Base-by-base conservation (phyloP, 2,888 invertebrate species). In the Bembecia ichneumoniformis region DNA sequence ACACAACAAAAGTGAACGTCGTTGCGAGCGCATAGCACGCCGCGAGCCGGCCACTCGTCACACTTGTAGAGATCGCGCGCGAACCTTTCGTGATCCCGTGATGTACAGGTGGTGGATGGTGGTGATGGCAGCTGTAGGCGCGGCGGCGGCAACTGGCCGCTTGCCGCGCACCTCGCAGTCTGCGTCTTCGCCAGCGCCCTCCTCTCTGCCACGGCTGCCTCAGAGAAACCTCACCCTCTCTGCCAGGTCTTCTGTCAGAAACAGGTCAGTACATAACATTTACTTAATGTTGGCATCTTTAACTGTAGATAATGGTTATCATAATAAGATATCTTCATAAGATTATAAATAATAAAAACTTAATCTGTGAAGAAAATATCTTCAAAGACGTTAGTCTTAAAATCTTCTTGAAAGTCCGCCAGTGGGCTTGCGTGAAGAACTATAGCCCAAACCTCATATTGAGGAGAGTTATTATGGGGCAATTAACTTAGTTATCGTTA, bases 191-290 rank as follows among this genome's bases (percentile, higher is more conserved):
- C 81, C 90, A 46, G 73, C 90, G 53, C 80, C 90, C 58, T 89
- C 91, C 58, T 89, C 91, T 68, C 88, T 91, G 58, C 89, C 77
- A 79, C 58, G 91, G 48, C 79, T 81, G 47, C 82, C 80, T 52
- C 80, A 71, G 55, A 77, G 84, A 72, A 84, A 86, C 60, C 75
- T 82, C 61, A 83, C 86, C 64, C 82, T 86, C 50, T 75, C 87
- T 45, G 72, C 80, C 58, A 73, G 86, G 51, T 73, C 81, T 56
- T 77, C 84, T 44, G 74, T 86, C 53, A 72, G 87, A 66, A 87
- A 87, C 77, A 86, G 87, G 87, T 87, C 66, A 80, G 82, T 79
- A 36, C 14, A 43, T 48, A 40, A 28, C 5, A 28, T 9, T 28
- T 7, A 28, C 28, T 28, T 28, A 7, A 5, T 9, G 5, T 28